Conservation (phyloP, 2,888 invertebrate species). For the Eupithecia tripunctaria region DNA sequence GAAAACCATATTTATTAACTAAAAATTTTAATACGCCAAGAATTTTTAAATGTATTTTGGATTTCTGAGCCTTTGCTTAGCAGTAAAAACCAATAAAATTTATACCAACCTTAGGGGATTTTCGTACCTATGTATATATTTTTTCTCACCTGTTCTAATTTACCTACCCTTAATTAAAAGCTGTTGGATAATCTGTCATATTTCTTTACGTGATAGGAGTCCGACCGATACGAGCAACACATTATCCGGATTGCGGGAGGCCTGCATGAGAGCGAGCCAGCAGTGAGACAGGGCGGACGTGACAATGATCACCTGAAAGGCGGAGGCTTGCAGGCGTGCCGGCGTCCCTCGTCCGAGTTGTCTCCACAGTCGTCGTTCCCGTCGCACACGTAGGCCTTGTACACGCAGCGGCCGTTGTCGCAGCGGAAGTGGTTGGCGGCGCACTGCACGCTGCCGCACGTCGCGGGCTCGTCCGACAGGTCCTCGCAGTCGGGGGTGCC, state of each 20-base stretch:
- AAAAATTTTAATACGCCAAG: background rate
- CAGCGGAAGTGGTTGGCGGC: constrained; percentile 92
- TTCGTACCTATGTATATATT: background rate
- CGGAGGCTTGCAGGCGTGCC: constrained; percentile 92
- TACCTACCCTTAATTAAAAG: too few species aligned
- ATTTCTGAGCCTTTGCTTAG: background rate
- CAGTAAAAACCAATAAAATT: background rate
- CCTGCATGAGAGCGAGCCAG: background rate
- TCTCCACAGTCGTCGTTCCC: constrained; percentile 97
- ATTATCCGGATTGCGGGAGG: background rate
- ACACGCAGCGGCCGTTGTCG: constrained; percentile 93
- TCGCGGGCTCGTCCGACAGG: constrained; percentile 93
- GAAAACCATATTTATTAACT: background rate
- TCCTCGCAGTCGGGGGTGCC: constrained; percentile 94
- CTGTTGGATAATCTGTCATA: background rate
- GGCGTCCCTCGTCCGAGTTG: constrained; percentile 92
- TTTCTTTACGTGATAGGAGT: background rate
- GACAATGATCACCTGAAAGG: constrained; percentile 81
- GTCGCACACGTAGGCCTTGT: constrained; percentile 96
- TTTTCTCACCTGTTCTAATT: background rate
- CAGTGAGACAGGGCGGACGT: background rate
- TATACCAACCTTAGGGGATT: background rate
- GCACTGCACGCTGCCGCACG: constrained; percentile 92
- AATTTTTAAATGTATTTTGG: too few species aligned
- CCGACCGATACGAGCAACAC: background rate